Evolutionary conservation across 2,888 invertebrate species (phyloP).

Genomic region (Cepaea hortensis): DNA sequence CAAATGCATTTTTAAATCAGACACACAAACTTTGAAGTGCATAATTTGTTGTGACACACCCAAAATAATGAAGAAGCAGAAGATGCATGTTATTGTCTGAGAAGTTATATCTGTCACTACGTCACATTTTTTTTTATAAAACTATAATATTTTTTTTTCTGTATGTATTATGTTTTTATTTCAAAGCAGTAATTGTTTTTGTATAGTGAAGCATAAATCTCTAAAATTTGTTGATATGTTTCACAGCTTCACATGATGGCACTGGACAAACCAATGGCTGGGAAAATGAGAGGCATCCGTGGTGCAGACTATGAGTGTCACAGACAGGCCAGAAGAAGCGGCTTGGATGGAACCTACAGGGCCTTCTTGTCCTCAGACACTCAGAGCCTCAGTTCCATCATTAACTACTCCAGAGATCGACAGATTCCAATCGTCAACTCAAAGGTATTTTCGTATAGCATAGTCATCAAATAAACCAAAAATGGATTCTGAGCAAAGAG

Average conservation of each 20-base stretch:
- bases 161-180: too few species aligned
- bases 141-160: too few species aligned
- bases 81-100: too few species aligned
- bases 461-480: not conserved
- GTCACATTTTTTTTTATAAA: too few species aligned
- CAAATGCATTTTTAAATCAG: too few species aligned
- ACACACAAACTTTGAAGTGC: too few species aligned
- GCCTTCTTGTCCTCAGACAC: constrained; percentile 88
- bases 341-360: constrained; percentile 88
- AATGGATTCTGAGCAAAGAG: not conserved
- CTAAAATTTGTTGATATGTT: not conserved
- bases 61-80: too few species aligned
- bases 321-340: constrained; percentile 90
- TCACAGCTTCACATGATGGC: constrained; percentile 91
- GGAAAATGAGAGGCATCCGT: constrained; percentile 93
- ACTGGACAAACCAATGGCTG: constrained; percentile 91
- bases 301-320: constrained; percentile 97
- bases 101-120: too few species aligned
- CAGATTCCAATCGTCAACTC: constrained; percentile 26
- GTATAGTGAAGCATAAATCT: not conserved
- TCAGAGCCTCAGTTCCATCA: constrained; percentile 94
- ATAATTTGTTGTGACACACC: too few species aligned
- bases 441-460: constrained; percentile 27
- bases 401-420: constrained; percentile 82
- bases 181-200: not conserved